phyloP scores from a whole-genome alignment of 2,113 vertebrate genomes.

The Neolamprologus cancellatus region DNA sequence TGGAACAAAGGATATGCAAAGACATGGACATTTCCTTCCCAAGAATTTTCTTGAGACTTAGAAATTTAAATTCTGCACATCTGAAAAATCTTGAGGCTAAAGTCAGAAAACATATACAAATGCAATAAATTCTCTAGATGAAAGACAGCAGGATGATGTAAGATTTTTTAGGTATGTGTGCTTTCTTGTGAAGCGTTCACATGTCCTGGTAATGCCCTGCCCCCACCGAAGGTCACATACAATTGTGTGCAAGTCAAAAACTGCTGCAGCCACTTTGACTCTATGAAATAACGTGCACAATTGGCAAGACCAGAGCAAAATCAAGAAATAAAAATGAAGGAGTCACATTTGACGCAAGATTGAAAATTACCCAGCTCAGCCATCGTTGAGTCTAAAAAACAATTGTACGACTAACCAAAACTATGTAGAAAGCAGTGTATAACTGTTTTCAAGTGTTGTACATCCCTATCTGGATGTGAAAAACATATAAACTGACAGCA shows the following conservation, averaged over 20 bases:
- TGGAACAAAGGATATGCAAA: background rate
- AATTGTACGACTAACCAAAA: background rate
- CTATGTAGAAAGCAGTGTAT: fast-evolving
- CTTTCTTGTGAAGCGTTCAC: background rate
- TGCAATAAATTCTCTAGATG: background rate
- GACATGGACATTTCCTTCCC: background rate
- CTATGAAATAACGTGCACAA: fast-evolving
- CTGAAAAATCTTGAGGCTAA: fast-evolving
- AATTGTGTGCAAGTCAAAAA: background rate
- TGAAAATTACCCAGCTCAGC: background rate
- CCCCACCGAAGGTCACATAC: background rate
- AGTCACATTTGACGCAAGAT: fast-evolving
- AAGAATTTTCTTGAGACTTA: background rate
- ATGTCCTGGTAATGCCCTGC: background rate
- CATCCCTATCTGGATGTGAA: fast-evolving
- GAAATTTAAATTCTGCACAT: background rate
- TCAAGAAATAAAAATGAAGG: background rate
- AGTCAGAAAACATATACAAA: background rate
- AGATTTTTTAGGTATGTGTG: background rate
- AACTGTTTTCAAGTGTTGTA: background rate
- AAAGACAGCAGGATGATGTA: background rate
- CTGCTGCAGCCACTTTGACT: background rate
- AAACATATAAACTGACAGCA: background rate
- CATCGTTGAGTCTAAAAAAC: background rate
- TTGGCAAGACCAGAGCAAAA: background rate